These are phyloP conservation scores for Piprites chloris DNA, from an alignment of 2,113 vertebrate genomes.

Conservation along the genomic window DNA sequence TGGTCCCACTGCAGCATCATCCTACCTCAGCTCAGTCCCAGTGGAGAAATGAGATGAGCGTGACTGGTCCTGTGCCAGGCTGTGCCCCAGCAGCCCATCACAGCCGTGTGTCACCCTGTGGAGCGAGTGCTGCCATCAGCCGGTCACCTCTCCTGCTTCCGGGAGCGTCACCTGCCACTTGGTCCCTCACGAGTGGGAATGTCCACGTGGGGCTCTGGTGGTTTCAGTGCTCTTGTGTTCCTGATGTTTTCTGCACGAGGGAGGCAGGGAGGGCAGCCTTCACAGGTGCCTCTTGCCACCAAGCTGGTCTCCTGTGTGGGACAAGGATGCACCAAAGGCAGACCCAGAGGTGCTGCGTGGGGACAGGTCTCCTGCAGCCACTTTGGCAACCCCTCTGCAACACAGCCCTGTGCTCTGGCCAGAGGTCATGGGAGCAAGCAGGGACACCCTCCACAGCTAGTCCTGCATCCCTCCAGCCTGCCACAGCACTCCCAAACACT, in stretches of 20 bases:
- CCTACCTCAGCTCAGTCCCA: neutral
- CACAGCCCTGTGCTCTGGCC: neutral
- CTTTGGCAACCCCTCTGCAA: neutral
- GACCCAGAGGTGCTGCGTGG: neutral
- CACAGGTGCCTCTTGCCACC: rapidly evolving
- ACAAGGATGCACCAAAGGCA: neutral
- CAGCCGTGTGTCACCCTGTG: neutral
- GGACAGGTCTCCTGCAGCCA: neutral
- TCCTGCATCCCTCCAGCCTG: neutral
- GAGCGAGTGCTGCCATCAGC: rapidly evolving
- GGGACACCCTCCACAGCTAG: neutral
- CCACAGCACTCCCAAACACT: neutral
- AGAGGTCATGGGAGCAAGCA: neutral
- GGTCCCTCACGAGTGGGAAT: neutral
- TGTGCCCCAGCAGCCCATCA: neutral
- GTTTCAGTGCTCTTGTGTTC: neutral
- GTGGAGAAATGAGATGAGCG: neutral
- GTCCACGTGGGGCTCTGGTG: rapidly evolving
- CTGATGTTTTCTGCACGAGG: neutral
- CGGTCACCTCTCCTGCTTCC: neutral
- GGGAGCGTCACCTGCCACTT: neutral
- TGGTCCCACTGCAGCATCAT: neutral
- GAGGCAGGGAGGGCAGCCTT: no score
- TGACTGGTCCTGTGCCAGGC: neutral
- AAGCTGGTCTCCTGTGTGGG: rapidly evolving